phyloP scores from a whole-genome alignment of 2,797 vertebrate genomes.

The Carapus acus region DNA sequence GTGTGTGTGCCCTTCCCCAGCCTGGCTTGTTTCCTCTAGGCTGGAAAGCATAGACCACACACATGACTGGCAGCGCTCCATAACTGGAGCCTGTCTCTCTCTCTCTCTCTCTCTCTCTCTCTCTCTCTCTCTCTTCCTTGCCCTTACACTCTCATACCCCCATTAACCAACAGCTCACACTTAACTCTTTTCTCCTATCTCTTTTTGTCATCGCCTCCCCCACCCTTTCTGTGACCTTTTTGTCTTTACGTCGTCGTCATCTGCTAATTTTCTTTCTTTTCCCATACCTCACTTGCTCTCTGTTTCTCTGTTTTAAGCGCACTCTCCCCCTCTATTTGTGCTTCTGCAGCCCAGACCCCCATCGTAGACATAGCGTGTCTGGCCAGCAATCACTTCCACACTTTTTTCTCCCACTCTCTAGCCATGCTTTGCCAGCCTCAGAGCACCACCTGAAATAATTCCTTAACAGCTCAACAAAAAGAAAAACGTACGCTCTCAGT shows the following conservation, averaged over 20 bases:
- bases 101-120: slow-evolving; percentile 39
- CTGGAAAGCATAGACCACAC: slow-evolving; percentile 80
- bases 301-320: too few species aligned
- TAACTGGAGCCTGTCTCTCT: slow-evolving; percentile 65
- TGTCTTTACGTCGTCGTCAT: neutral
- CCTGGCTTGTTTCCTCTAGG: slow-evolving; percentile 75
- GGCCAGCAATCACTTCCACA: slow-evolving; percentile 50
- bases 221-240: neutral
- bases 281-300: slow-evolving; percentile 4
- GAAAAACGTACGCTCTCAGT: too few species aligned
- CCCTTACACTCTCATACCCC: neutral
- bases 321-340: too few species aligned
- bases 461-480: too few species aligned
- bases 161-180: too few species aligned
- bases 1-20: slow-evolving; percentile 62
- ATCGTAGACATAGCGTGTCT: slow-evolving; percentile 41
- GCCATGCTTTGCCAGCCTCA: slow-evolving; percentile 51
- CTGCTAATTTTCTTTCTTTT: neutral
- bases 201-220: slow-evolving; percentile 26
- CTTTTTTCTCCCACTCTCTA: slow-evolving; percentile 17
- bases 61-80: slow-evolving; percentile 76
- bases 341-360: slow-evolving; percentile 47
- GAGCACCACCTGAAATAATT: slow-evolving; percentile 65
- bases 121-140: neutral
- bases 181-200: slow-evolving; percentile 60